phyloP scores from a whole-genome alignment of 2,888 invertebrate genomes.

The Andrena fulva region DNA sequence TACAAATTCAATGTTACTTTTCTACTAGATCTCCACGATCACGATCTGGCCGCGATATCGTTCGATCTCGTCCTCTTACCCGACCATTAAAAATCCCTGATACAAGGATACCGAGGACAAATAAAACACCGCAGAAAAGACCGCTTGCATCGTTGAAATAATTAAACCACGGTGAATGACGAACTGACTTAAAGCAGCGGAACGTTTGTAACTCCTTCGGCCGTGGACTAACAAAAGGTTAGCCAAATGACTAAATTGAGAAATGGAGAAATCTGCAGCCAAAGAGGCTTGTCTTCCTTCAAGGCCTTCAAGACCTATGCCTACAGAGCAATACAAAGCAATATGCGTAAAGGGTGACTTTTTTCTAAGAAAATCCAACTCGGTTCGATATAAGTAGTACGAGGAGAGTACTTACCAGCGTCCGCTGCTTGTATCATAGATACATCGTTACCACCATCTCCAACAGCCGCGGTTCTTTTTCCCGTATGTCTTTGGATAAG shows the following conservation, averaged over 20 bases:
- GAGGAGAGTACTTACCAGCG: conserved; percentile 81
- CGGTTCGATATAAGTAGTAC: conserved; percentile 3
- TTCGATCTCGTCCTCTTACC: conserved; percentile 86
- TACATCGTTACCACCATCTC: conserved; percentile 91
- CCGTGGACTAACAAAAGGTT: conserved; percentile 96
- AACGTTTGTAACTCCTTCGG: conserved; percentile 96
- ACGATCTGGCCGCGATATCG: not conserved
- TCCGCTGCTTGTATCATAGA: conserved; percentile 90
- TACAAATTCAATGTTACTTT: not conserved
- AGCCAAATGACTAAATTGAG: conserved; percentile 94
- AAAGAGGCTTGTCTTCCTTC: conserved; percentile 96
- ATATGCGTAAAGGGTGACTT: not conserved
- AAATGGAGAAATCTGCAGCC: conserved; percentile 98
- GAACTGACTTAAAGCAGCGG: conserved; percentile 98
- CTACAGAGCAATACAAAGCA: conserved; percentile 78
- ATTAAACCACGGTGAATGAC: conserved; percentile 99
- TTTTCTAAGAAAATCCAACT: not conserved
- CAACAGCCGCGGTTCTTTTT: conserved; percentile 87
- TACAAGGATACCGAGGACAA: conserved; percentile 98
- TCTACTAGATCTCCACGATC: not conserved
- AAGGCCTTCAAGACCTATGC: conserved; percentile 95
- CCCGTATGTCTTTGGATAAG: conserved; percentile 88
- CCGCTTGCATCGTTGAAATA: conserved; percentile 99
- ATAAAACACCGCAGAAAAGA: conserved; percentile 99
- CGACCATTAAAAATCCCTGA: conserved; percentile 99